Conservation (phyloP, 2,113 vertebrate species). For the Sinocyclocheilus anshuiensis region DNA sequence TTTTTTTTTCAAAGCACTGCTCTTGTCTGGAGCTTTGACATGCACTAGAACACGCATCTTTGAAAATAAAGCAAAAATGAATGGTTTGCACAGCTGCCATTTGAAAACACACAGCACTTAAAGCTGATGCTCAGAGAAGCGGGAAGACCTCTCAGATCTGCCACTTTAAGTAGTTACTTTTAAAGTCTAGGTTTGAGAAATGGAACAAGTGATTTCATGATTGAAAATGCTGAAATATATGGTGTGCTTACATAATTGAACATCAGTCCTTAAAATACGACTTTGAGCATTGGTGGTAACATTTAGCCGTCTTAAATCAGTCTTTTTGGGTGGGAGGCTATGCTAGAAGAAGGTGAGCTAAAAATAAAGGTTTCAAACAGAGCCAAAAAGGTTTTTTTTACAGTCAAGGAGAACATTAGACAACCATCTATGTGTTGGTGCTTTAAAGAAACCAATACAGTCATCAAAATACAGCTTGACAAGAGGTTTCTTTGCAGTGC, state of each 20-base stretch:
- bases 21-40: not conserved
- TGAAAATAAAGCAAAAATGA: not conserved
- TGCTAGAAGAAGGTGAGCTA: not conserved
- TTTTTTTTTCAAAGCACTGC: not conserved
- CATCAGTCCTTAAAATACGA: constrained; percentile 35
- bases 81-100: constrained; percentile 2
- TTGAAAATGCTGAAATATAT: constrained; percentile 50
- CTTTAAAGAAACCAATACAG: not conserved
- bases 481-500: too few relatives aligned
- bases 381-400: not conserved
- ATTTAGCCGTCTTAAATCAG: constrained; percentile 11
- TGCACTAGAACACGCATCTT: not conserved
- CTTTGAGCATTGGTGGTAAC: constrained; percentile 19
- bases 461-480: not conserved
- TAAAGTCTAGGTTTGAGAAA: not conserved
- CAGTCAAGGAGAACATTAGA: not conserved
- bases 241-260: constrained; percentile 55
- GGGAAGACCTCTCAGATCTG: not conserved
- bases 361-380: not conserved
- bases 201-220: constrained; percentile 8
- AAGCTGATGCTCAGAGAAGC: not conserved
- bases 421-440: not conserved
- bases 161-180: constrained; percentile 28
- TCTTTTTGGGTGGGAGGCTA: not conserved
- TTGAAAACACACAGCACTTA: constrained; percentile 21